Percentiles rank a stretch among this genome's conserved stretches.
These are phyloP conservation scores for Cremastinae sp. DNA, from an alignment of 2,888 invertebrate species.

Conservation along the genomic window DNA sequence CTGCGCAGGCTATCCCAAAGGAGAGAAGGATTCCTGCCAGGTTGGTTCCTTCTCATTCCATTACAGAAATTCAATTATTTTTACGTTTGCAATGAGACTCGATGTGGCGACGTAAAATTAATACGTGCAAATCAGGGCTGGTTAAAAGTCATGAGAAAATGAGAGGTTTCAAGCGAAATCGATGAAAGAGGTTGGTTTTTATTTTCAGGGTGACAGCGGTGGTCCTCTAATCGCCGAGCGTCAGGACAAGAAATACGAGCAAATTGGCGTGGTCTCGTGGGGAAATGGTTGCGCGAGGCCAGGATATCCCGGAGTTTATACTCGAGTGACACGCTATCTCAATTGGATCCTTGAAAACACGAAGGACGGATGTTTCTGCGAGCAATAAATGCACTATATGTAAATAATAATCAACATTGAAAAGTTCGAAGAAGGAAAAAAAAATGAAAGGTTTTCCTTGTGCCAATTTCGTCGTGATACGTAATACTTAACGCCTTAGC, in stretches of 20 bases:
- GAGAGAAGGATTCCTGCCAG: slow-evolving; percentile 91
- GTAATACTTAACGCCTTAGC: slow-evolving; percentile 14
- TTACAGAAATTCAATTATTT: not conserved
- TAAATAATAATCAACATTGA: slow-evolving; percentile 4
- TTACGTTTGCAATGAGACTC: too few species aligned
- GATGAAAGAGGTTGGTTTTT: not conserved
- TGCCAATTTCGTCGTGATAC: slow-evolving; percentile 52
- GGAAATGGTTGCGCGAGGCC: slow-evolving; percentile 93
- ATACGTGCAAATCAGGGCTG: too few species aligned
- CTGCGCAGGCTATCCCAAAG: slow-evolving; percentile 90
- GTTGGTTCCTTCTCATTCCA: slow-evolving; percentile 79
- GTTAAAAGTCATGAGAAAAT: too few species aligned
- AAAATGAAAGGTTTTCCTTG: slow-evolving; percentile 29
- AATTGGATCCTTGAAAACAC: slow-evolving; percentile 91
- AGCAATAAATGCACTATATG: slow-evolving; percentile 80
- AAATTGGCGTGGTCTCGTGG: slow-evolving; percentile 94
- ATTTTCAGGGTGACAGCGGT: slow-evolving; percentile 89
- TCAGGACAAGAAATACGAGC: slow-evolving; percentile 88
- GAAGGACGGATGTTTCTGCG: slow-evolving; percentile 91
- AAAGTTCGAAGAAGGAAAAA: slow-evolving; percentile 17
- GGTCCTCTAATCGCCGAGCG: slow-evolving; percentile 88
- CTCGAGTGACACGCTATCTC: slow-evolving; percentile 89
- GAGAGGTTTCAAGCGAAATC: not conserved
- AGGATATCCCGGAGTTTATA: slow-evolving; percentile 93
- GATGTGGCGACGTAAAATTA: too few species aligned